Evolutionary conservation across 2,113 vertebrate genomes (phyloP).

Genomic region (Salvelinus namaycush): DNA sequence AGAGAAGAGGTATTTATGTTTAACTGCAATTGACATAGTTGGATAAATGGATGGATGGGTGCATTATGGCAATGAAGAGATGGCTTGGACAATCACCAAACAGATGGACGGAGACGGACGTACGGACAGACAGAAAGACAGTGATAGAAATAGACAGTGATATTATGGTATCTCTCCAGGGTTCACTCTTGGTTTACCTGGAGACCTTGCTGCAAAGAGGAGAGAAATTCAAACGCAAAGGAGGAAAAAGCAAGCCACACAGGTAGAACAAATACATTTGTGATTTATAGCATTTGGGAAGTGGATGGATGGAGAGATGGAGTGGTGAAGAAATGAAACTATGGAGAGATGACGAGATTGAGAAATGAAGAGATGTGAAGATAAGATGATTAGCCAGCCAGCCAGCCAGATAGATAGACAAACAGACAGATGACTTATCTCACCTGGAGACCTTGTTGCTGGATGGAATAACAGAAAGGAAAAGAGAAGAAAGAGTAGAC

Average conservation of each 20-base stretch:
- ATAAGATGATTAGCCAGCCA: constrained; percentile 4
- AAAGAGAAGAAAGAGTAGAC: constrained; percentile 43
- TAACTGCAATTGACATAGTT: background rate
- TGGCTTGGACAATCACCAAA: background rate
- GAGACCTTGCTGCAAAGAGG: constrained; percentile 8
- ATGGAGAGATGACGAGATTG: constrained; percentile 30
- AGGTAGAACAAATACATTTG: background rate
- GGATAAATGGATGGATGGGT: background rate
- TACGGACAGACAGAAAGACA: background rate
- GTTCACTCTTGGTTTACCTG: constrained; percentile 5
- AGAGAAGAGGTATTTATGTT: constrained; percentile 4
- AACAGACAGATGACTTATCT: constrained; percentile 31
- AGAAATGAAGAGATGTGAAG: background rate
- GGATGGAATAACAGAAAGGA: constrained; percentile 43
- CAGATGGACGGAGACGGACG: background rate
- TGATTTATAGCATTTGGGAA: background rate
- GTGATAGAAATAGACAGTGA: background rate
- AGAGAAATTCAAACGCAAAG: background rate
- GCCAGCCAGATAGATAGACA: background rate
- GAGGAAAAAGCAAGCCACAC: background rate
- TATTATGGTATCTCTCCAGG: background rate
- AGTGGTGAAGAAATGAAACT: constrained; percentile 29
- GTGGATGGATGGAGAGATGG: constrained; percentile 13
- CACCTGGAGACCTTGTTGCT: constrained; percentile 74
- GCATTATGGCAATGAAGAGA: background rate